phyloP scores from a whole-genome alignment of 2,888 invertebrate species.

The Deroplatys truncata region DNA sequence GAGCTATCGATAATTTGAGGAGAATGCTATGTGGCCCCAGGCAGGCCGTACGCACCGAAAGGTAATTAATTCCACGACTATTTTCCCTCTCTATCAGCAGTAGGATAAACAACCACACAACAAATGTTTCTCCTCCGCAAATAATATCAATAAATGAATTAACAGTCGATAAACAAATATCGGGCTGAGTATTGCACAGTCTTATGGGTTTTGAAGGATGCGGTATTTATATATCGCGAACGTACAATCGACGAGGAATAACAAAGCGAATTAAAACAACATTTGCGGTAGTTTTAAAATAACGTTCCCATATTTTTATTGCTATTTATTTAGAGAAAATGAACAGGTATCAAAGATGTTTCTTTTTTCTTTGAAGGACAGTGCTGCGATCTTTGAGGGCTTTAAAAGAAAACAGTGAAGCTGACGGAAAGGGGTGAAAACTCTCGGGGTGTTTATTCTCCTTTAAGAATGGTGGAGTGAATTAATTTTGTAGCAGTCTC shows the following conservation, averaged over 20 bases:
- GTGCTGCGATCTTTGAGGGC: background rate
- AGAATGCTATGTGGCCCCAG: background rate
- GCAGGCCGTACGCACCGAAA: background rate
- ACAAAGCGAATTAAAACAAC: no score
- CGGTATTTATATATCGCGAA: no score
- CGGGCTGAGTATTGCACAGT: background rate
- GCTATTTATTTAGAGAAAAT: background rate
- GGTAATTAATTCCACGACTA: constrained; percentile 6
- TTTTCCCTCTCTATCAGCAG: background rate
- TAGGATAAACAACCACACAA: background rate
- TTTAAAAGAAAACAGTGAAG: background rate
- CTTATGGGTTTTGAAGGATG: background rate
- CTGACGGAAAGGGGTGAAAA: background rate
- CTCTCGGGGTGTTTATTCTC: background rate
- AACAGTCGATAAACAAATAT: background rate
- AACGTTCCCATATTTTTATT: no score
- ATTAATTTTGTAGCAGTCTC: background rate
- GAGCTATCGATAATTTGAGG: constrained; percentile 10
- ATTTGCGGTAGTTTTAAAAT: no score
- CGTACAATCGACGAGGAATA: no score
- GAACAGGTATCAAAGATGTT: background rate
- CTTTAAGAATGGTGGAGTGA: background rate
- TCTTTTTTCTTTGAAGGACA: background rate
- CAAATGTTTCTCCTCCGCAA: background rate
- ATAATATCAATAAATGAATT: background rate